phyloP scores from a whole-genome alignment of 1,140 invertebrate species.

The Charaxes varanes region DNA sequence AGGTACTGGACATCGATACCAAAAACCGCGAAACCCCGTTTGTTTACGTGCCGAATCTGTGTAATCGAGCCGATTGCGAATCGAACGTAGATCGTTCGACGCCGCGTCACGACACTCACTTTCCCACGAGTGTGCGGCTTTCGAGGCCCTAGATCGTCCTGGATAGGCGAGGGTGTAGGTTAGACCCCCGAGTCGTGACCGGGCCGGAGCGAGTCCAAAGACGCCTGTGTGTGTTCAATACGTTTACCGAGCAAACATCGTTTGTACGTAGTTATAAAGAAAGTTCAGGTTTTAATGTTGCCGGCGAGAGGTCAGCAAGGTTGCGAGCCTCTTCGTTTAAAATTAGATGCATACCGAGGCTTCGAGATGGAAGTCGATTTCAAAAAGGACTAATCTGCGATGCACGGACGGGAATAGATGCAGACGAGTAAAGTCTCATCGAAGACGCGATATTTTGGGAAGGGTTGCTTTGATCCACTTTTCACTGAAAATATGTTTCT shows the following conservation, averaged over 20 bases:
- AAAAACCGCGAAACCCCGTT: slow-evolving; percentile 53
- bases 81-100: slow-evolving; percentile 34
- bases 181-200: slow-evolving; percentile 59
- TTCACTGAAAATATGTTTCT: too few relatives aligned
- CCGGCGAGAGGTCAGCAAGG: slow-evolving; percentile 63
- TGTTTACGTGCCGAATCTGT: slow-evolving; percentile 39
- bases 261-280: slow-evolving; percentile 67
- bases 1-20: slow-evolving; percentile 55
- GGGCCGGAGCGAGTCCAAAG: slow-evolving; percentile 40
- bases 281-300: slow-evolving; percentile 70
- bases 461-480: slow-evolving; percentile 60
- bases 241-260: slow-evolving; percentile 65
- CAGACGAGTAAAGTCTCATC: slow-evolving; percentile 39
- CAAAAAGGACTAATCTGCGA: slow-evolving; percentile 49
- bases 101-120: slow-evolving; percentile 46
- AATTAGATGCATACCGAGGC: slow-evolving; percentile 71
- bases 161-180: slow-evolving; percentile 61
- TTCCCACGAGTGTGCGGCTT: slow-evolving; percentile 57
- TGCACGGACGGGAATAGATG: slow-evolving; percentile 53
- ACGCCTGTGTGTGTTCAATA: slow-evolving; percentile 59
- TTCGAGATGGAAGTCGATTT: slow-evolving; percentile 47
- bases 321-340: slow-evolving; percentile 70
- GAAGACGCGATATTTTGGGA: slow-evolving; percentile 56
- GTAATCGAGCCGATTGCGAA: slow-evolving; percentile 33
- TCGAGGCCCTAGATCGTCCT: slow-evolving; percentile 57